Conservation (phyloP, 2,113 vertebrate genomes). For the Charina bottae region DNA sequence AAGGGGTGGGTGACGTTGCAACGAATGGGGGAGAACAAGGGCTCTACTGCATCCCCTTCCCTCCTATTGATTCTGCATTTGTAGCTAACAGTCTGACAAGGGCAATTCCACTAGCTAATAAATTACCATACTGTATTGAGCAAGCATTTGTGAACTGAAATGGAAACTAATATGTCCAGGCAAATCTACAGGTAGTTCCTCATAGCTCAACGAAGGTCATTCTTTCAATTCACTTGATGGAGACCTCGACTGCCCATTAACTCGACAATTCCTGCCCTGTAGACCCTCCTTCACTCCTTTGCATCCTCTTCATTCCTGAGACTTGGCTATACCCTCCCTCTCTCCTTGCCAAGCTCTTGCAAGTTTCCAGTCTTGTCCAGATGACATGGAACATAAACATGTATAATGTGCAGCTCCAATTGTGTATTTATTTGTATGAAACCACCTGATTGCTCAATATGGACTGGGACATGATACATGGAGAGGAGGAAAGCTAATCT, state of each 20-base stretch:
- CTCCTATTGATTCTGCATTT: neutral
- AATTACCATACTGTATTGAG: neutral
- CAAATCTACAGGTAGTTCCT: neutral
- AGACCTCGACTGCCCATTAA: neutral
- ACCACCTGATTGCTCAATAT: no score
- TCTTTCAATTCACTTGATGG: neutral
- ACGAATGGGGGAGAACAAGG: neutral
- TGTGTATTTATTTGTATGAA: no score
- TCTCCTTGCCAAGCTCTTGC: neutral
- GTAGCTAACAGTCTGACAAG: neutral
- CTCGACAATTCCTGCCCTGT: neutral
- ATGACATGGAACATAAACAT: neutral
- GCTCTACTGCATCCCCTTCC: constrained; percentile 22
- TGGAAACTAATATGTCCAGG: neutral
- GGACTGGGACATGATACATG: no score
- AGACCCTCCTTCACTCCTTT: neutral
- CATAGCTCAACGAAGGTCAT: neutral
- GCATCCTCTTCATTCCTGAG: neutral
- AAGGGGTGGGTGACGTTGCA: accelerated
- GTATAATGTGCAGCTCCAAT: neutral
- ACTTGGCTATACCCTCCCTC: neutral
- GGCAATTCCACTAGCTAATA: constrained; percentile 2
- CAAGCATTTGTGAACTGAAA: neutral
- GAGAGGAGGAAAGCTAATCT: no score
- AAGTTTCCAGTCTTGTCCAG: neutral